Evolutionary conservation across 2,113 vertebrate species (phyloP).

Genomic region (Toxotes chatareus): DNA sequence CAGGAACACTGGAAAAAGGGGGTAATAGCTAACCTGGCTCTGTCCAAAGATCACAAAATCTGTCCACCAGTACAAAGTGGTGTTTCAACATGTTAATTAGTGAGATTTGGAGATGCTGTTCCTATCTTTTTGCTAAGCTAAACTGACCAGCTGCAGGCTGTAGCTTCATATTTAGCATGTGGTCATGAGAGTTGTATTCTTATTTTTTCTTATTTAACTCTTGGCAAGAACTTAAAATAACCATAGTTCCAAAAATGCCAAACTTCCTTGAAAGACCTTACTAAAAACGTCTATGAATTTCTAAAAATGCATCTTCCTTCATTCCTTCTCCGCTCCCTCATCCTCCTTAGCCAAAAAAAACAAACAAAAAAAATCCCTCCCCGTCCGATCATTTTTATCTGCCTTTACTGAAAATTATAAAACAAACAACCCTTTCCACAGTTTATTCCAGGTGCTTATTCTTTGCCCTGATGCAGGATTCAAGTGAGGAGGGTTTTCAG

Average conservation of each 20-base stretch:
- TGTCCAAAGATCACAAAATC: neutral
- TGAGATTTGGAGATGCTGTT: neutral
- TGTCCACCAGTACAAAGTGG: neutral
- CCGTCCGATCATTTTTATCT: neutral
- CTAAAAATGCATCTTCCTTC: neutral
- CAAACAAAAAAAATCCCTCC: neutral
- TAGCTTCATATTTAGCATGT: neutral
- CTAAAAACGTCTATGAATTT: neutral
- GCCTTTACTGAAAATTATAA: neutral
- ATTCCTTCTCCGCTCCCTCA: neutral
- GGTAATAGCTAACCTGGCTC: no score
- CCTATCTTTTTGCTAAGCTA: no score
- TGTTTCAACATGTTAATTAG: neutral
- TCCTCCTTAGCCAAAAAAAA: neutral
- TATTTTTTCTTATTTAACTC: neutral
- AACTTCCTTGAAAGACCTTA: neutral
- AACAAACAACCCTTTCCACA: neutral
- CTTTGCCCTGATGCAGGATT: no score
- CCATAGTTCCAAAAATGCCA: neutral
- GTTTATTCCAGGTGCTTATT: no score
- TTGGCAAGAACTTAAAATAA: neutral
- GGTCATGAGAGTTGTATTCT: neutral
- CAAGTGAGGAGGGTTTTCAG: no score
- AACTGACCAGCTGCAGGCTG: neutral
- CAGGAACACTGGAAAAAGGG: no score